Evolutionary conservation across 2,888 invertebrate species (phyloP).

Genomic region (Lepidochrysops patricia): DNA sequence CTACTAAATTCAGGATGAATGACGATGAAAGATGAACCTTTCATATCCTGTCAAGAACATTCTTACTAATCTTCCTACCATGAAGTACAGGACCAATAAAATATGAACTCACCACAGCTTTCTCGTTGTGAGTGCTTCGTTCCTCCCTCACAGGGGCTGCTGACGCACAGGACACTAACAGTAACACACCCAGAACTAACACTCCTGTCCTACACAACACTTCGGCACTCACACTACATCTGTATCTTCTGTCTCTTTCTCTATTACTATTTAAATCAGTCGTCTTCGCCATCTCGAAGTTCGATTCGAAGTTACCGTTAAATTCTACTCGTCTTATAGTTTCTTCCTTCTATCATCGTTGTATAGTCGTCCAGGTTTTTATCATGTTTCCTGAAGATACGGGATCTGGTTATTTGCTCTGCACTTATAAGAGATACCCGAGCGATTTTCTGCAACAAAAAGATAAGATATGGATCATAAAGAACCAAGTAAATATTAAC

Average conservation of each 20-base stretch:
- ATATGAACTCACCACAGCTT: conserved; percentile 47
- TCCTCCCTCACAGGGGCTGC: conserved; percentile 49
- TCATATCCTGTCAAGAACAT: no score
- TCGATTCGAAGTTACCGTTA: conserved; percentile 7
- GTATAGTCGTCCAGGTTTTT: conserved; percentile 28
- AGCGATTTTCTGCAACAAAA: conserved; percentile 68
- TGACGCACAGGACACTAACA: conserved; percentile 43
- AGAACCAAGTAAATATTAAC: background rate
- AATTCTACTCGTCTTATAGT: conserved; percentile 24
- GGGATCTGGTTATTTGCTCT: conserved; percentile 61
- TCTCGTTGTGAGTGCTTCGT: conserved; percentile 44
- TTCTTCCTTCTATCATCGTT: conserved; percentile 20
- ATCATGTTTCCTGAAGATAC: conserved; percentile 66
- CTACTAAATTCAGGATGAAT: no score
- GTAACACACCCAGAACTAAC: conserved; percentile 41
- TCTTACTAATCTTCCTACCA: no score
- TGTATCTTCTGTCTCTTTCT: background rate
- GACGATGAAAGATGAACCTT: no score
- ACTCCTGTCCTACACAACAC: conserved; percentile 55
- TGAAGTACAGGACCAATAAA: background rate
- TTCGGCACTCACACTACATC: conserved; percentile 53
- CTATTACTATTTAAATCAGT: conserved; percentile 53
- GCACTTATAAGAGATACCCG: conserved; percentile 62
- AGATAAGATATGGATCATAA: conserved; percentile 29
- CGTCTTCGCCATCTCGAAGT: conserved; percentile 23